A percentile compares a stretch with the other conserved stretches of the same genome.
These are phyloP conservation scores for Tetrapedia diversipes DNA, from an alignment of 2,888 invertebrate species.

Conservation along the genomic window DNA sequence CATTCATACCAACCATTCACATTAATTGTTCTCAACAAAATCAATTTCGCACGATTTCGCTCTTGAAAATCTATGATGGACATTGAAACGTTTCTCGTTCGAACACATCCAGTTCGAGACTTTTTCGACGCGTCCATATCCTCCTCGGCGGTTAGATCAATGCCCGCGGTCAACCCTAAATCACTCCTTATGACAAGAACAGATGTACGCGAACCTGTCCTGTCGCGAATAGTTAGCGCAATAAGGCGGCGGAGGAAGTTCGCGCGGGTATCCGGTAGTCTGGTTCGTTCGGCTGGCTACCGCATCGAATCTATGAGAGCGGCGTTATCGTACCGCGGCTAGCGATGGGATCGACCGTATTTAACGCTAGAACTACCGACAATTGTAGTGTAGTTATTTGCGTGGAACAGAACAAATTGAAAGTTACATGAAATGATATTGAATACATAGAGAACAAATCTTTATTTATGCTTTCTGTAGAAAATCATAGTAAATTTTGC, in stretches of 20 bases:
- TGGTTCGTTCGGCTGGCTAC: conserved; percentile 62
- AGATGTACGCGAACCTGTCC: conserved; percentile 81
- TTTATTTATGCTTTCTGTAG: no score
- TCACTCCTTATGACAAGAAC: conserved; percentile 81
- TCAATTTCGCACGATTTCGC: no score
- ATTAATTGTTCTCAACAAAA: no score
- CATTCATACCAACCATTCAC: no score
- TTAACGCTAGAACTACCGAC: no score
- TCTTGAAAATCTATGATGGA: no score
- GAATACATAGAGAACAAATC: no score
- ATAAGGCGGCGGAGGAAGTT: conserved; percentile 74
- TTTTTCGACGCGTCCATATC: conserved; percentile 49
- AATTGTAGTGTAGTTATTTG: no score
- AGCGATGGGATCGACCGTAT: no score
- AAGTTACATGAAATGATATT: no score
- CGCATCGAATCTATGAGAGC: conserved; percentile 65
- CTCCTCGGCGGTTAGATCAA: conserved; percentile 60
- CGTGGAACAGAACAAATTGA: no score
- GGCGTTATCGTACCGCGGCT: conserved; percentile 66
- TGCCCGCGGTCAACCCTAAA: conserved; percentile 69
- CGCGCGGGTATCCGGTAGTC: conserved; percentile 59
- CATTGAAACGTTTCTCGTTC: neutral
- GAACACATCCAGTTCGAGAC: neutral
- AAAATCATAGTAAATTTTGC: no score
- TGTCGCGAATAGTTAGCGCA: conserved; percentile 79